Conservation (phyloP, 2,797 vertebrate species). For the Syncerus caffer region DNA sequence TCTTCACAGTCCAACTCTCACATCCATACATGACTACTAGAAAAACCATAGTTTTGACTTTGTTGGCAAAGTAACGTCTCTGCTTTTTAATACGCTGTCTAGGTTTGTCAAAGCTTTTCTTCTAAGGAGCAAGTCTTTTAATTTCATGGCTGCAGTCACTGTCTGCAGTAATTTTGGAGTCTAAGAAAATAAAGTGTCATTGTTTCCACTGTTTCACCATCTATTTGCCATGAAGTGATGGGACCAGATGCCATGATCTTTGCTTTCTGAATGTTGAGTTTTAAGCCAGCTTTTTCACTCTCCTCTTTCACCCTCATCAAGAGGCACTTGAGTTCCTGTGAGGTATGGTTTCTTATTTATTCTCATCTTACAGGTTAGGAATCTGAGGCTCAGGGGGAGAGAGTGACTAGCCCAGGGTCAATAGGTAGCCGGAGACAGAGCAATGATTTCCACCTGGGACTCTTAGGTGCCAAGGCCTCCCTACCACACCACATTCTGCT, state of each 20-base stretch:
- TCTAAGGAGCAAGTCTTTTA: not conserved
- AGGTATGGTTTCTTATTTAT: not conserved
- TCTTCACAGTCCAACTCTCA: not conserved
- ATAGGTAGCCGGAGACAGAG: not conserved
- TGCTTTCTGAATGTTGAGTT: not conserved
- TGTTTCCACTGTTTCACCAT: not conserved
- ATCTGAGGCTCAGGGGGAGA: not conserved
- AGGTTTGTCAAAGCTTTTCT: not conserved
- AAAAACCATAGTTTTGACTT: not conserved
- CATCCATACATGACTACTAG: not conserved
- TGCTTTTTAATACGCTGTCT: not conserved
- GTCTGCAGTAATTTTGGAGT: not conserved
- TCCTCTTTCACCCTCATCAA: not conserved
- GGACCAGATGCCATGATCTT: not conserved
- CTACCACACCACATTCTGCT: not conserved
- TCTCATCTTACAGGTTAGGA: not conserved
- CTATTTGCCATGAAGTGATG: not conserved
- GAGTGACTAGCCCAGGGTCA: not conserved
- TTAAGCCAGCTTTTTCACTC: not conserved
- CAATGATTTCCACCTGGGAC: not conserved
- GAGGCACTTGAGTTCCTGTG: not conserved
- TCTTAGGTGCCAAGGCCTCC: not conserved
- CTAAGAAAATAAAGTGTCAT: not conserved
- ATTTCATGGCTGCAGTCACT: not conserved
- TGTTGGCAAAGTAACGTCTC: not conserved